These are phyloP conservation scores for Patella ulyssiponensis DNA, from an alignment of 2,888 invertebrate genomes.

Conservation along the genomic window DNA sequence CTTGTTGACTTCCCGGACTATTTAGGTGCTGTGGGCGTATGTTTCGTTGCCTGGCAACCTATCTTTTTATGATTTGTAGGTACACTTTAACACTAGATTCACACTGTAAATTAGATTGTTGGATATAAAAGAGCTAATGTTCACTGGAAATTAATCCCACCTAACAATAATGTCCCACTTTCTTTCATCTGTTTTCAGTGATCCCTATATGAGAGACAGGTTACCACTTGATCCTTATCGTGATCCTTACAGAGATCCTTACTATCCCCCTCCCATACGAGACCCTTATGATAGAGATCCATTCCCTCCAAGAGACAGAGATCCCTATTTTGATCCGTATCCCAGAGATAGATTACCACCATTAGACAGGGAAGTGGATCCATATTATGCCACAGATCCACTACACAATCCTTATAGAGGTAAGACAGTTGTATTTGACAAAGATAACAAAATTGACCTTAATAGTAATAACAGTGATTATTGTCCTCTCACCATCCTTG, in stretches of 20 bases:
- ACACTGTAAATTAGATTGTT: too few relatives aligned
- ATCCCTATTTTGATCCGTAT: conserved; percentile 3
- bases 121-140: too few relatives aligned
- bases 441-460: too few relatives aligned
- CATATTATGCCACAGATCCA: background rate
- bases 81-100: too few relatives aligned
- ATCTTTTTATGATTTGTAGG: too few relatives aligned
- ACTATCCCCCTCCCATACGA: conserved; percentile 24
- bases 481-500: too few relatives aligned
- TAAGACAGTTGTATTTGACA: too few relatives aligned
- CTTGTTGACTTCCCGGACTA: too few relatives aligned
- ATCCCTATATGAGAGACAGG: conserved; percentile 3
- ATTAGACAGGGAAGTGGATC: conserved; percentile 2
- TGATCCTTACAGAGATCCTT: conserved; percentile 30
- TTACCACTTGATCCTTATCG: conserved; percentile 22
- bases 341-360: background rate
- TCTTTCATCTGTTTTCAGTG: background rate
- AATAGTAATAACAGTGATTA: too few relatives aligned
- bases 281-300: conserved; percentile 32
- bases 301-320: background rate
- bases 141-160: too few relatives aligned
- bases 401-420: background rate
- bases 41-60: too few relatives aligned
- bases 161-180: background rate
- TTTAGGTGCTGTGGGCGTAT: too few relatives aligned